Percentiles rank a stretch among this genome's conserved stretches.
phyloP scores from a whole-genome alignment of 2,113 vertebrate species.

The Thomomys bottae region DNA sequence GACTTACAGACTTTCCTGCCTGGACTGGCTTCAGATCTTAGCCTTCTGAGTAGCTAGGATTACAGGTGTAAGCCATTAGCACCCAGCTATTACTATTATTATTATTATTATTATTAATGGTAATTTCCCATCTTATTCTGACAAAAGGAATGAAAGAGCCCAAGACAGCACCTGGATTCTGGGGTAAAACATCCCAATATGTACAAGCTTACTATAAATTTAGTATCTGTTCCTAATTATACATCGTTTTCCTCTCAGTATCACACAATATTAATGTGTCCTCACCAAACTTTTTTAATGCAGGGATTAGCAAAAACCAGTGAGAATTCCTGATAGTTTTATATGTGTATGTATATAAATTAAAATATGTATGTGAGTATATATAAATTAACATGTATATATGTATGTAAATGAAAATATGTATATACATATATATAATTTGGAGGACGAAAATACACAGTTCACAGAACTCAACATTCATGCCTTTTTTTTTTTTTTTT shows the following conservation, averaged over 20 bases:
- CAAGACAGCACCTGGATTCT: not conserved
- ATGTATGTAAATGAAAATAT: too few species aligned
- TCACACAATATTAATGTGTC: not conserved
- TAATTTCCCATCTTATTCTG: not conserved
- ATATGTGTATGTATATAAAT: too few species aligned
- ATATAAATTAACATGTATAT: too few species aligned
- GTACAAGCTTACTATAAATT: not conserved
- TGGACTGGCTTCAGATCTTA: too few species aligned
- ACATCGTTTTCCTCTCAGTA: too few species aligned
- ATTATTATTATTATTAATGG: not conserved
- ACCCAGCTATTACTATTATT: not conserved
- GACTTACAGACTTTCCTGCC: too few species aligned
- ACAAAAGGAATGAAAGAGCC: not conserved
- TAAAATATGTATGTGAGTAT: too few species aligned
- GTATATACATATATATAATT: not conserved
- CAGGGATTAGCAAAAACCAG: not conserved
- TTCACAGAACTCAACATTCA: fast-evolving
- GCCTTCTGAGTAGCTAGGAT: too few species aligned
- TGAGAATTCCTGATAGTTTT: not conserved
- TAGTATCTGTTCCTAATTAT: not conserved
- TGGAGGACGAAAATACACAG: not conserved
- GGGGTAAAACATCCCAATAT: not conserved
- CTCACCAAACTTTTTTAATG: not conserved
- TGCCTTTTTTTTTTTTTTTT: too few species aligned
- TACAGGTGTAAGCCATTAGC: too few species aligned